Percentiles rank a stretch among this genome's conserved stretches.
Conservation (phyloP, 2,888 invertebrate species). For the Polylopha cassiicola region DNA sequence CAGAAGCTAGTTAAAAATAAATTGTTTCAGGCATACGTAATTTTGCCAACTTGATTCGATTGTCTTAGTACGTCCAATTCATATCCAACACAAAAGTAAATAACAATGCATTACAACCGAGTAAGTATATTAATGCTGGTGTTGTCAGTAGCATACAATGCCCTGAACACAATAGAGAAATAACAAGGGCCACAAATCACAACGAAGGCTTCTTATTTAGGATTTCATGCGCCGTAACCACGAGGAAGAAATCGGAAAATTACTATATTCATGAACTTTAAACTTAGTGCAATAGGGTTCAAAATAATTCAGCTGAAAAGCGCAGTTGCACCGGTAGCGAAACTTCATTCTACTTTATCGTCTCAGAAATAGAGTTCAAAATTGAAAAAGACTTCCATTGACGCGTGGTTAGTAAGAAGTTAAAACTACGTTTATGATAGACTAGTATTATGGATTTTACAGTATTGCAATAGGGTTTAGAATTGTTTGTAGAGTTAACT, state of each 20-base stretch:
- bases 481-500: too few relatives aligned
- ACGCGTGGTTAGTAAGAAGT: too few relatives aligned
- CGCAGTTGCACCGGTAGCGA: too few relatives aligned
- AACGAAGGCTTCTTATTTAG: constrained; percentile 36
- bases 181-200: constrained; percentile 47
- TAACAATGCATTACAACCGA: constrained; percentile 25
- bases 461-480: too few relatives aligned
- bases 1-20: too few relatives aligned
- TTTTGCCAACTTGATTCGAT: too few relatives aligned
- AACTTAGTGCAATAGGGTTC: neutral
- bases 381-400: too few relatives aligned
- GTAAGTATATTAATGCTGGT: constrained; percentile 24
- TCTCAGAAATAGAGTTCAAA: too few relatives aligned
- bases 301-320: neutral
- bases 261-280: neutral
- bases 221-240: constrained; percentile 35
- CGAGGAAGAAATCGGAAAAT: neutral
- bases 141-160: constrained; percentile 32
- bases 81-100: constrained; percentile 22
- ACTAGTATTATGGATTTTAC: too few relatives aligned
- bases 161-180: constrained; percentile 34
- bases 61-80: neutral
- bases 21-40: too few relatives aligned
- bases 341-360: too few relatives aligned
- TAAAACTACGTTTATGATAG: too few relatives aligned